Conservation (phyloP, 2,888 invertebrate genomes). For the Hyposoter didymator region DNA sequence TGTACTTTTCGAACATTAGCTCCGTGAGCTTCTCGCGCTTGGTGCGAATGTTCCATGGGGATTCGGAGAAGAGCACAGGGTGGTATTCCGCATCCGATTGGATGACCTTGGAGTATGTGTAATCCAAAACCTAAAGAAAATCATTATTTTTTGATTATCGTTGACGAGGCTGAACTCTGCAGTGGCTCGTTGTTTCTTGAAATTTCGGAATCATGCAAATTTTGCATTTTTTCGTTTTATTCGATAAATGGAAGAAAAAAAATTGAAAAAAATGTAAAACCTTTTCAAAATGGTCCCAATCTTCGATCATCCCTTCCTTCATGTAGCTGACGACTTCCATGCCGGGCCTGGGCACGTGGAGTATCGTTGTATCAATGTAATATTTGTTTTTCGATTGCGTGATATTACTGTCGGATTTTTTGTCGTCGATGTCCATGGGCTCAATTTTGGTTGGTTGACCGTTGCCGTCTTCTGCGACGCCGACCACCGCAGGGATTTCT, state of each 20-base stretch:
- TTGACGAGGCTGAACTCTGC: not conserved
- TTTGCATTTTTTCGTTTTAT: no score
- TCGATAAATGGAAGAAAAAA: not conserved
- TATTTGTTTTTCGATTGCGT: constrained; percentile 89
- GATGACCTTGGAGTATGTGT: constrained; percentile 96
- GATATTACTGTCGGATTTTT: constrained; percentile 90
- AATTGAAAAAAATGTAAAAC: constrained; percentile 83
- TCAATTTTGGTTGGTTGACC: constrained; percentile 88
- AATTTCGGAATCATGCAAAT: no score
- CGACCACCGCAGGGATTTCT: constrained; percentile 97
- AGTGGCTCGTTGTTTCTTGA: no score
- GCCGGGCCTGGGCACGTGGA: constrained; percentile 93
- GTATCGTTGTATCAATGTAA: constrained; percentile 96
- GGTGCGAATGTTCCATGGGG: constrained; percentile 97
- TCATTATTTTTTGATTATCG: not conserved
- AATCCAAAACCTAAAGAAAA: constrained; percentile 87
- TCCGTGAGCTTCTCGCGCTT: constrained; percentile 98
- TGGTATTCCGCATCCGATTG: constrained; percentile 98
- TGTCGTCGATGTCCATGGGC: constrained; percentile 88
- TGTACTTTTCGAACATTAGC: constrained; percentile 99
- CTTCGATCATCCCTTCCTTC: constrained; percentile 99
- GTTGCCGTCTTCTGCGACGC: constrained; percentile 89
- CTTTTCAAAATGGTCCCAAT: constrained; percentile 99
- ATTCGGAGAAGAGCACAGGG: constrained; percentile 98
- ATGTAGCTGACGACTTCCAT: constrained; percentile 97